phyloP scores from a whole-genome alignment of 2,797 vertebrate genomes.

The Lepilemur septentrionalis region DNA sequence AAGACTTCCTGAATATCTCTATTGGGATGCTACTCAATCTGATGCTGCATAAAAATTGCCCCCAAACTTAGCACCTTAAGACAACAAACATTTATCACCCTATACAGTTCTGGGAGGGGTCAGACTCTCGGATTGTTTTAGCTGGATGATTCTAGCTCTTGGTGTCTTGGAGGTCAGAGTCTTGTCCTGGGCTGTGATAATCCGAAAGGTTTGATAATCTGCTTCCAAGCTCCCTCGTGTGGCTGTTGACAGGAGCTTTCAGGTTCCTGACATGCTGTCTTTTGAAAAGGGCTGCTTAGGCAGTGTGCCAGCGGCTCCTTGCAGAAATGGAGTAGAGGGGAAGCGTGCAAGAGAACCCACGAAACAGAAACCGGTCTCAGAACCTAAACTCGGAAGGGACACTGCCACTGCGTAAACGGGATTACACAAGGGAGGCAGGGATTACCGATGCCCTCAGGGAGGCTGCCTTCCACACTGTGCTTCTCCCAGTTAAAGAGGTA shows the following conservation, averaged over 20 bases:
- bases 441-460: background rate
- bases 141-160: background rate
- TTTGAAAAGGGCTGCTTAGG: background rate
- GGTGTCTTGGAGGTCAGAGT: background rate
- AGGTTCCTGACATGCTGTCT: background rate
- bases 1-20: background rate
- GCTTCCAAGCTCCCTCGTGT: background rate
- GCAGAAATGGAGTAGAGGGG: background rate
- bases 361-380: background rate
- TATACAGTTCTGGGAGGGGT: background rate
- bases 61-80: background rate
- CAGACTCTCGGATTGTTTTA: no score
- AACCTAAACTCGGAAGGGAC: background rate
- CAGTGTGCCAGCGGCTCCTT: background rate
- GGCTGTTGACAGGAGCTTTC: background rate
- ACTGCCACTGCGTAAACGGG: rapidly evolving
- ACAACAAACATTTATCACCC: background rate
- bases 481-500: background rate
- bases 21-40: background rate
- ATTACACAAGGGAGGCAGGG: no score
- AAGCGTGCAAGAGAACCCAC: rapidly evolving
- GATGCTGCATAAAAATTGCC: background rate
- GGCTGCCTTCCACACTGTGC: no score
- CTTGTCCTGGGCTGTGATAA: background rate
- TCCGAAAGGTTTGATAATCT: background rate